A percentile compares a stretch with the other conserved stretches of the same genome.
Evolutionary conservation across 1,140 invertebrate genomes (phyloP).

Genomic region (Drosophila punjabiensis): DNA sequence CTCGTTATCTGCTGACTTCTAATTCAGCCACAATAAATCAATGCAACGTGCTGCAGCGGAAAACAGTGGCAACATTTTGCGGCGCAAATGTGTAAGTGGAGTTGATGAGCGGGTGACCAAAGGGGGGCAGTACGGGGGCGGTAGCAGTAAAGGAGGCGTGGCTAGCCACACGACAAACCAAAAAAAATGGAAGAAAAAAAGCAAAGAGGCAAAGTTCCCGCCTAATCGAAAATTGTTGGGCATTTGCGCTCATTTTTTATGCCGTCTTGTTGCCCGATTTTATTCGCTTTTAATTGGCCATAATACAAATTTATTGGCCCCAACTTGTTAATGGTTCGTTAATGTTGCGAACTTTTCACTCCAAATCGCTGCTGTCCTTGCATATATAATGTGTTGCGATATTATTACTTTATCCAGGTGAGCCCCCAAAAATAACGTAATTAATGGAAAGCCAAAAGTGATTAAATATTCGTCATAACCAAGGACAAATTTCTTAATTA

Average conservation of each 20-base stretch:
- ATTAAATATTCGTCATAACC: slow-evolving; percentile 56
- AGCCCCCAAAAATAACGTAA: slow-evolving; percentile 8
- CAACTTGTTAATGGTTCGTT: slow-evolving; percentile 81
- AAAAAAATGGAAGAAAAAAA: not conserved
- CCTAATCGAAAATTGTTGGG: slow-evolving; percentile 83
- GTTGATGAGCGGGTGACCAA: slow-evolving; percentile 65
- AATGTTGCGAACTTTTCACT: slow-evolving; percentile 70
- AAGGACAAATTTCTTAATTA: slow-evolving; percentile 24
- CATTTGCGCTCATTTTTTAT: slow-evolving; percentile 77
- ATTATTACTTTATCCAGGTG: slow-evolving; percentile 26
- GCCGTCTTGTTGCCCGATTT: slow-evolving; percentile 64
- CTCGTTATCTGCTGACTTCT: slow-evolving; percentile 83
- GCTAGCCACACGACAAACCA: slow-evolving; percentile 48
- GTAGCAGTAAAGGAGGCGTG: slow-evolving; percentile 15
- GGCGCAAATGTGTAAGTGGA: slow-evolving; percentile 80
- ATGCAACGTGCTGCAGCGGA: slow-evolving; percentile 78
- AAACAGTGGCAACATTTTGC: slow-evolving; percentile 74
- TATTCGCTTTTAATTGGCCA: slow-evolving; percentile 82
- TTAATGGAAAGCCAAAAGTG: slow-evolving; percentile 44
- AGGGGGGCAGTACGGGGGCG: not conserved
- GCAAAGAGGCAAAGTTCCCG: slow-evolving; percentile 48
- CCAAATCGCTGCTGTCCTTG: slow-evolving; percentile 23
- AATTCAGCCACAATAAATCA: slow-evolving; percentile 83
- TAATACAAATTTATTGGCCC: slow-evolving; percentile 78
- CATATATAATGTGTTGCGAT: slow-evolving; percentile 36